Percentiles rank a stretch among this genome's conserved stretches.
phyloP scores from a whole-genome alignment of 2,797 vertebrate genomes.

The Delichon dasypus region DNA sequence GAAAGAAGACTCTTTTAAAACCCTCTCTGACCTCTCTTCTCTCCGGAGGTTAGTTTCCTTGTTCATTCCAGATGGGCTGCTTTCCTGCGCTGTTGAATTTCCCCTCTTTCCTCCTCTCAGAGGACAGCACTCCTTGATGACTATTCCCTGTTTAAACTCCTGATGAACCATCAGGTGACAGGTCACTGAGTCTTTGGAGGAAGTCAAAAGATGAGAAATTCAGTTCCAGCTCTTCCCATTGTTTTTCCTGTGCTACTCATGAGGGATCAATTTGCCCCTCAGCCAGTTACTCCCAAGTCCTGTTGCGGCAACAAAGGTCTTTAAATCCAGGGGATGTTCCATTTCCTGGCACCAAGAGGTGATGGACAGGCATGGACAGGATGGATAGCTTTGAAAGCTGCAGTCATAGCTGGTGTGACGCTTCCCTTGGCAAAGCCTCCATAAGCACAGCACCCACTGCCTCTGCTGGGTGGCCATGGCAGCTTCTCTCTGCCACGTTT shows the following conservation, averaged over 20 bases:
- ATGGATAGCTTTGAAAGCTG: neutral
- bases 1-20: neutral
- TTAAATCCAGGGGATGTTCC: accelerated
- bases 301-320: neutral
- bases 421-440: neutral
- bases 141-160: neutral
- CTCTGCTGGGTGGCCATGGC: neutral
- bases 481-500: neutral
- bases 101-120: neutral
- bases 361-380: neutral
- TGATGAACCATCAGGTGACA: neutral
- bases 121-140: neutral
- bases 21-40: neutral
- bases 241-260: neutral
- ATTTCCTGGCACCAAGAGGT: neutral
- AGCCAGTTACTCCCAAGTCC: neutral
- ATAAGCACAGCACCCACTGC: accelerated
- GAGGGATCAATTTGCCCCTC: neutral
- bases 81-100: neutral
- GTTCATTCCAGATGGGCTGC: neutral
- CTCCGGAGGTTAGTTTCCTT: neutral
- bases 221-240: neutral
- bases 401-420: accelerated
- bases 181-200: neutral
- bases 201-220: neutral